These are phyloP conservation scores for Rapana venosa DNA, from an alignment of 2,888 invertebrate species.

Conservation along the genomic window DNA sequence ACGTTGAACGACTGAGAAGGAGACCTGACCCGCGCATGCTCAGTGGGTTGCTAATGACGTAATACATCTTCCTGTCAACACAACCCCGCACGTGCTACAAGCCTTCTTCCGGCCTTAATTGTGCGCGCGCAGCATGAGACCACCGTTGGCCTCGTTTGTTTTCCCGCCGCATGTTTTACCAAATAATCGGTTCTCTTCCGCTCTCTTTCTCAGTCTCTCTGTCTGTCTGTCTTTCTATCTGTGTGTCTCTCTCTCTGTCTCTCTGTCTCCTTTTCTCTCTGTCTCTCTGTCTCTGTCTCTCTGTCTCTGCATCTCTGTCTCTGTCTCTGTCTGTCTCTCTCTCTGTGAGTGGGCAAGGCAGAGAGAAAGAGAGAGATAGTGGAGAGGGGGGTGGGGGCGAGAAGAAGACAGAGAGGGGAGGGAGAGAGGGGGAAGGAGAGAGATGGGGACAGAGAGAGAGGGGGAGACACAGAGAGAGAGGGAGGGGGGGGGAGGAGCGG, in stretches of 20 bases:
- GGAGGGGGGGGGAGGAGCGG: too few relatives aligned
- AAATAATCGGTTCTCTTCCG: not conserved
- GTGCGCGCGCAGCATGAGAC: slow-evolving; percentile 5
- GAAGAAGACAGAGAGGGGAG: too few relatives aligned
- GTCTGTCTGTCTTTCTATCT: not conserved
- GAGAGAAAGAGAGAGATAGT: too few relatives aligned
- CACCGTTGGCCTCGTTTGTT: slow-evolving; percentile 16
- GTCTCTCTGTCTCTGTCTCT: not conserved
- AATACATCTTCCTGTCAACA: slow-evolving; percentile 36
- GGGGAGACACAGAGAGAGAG: too few relatives aligned
- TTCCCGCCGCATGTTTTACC: not conserved
- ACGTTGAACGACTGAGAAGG: not conserved
- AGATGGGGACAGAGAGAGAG: too few relatives aligned
- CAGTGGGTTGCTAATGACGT: slow-evolving; percentile 39
- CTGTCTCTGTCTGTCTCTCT: too few relatives aligned
- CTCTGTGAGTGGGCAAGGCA: too few relatives aligned
- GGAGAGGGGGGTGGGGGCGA: too few relatives aligned
- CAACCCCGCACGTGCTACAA: slow-evolving; percentile 48
- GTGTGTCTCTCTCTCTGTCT: not conserved
- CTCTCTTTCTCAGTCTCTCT: not conserved
- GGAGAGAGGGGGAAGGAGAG: too few relatives aligned
- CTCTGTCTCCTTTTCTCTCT: not conserved
- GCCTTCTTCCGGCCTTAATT: slow-evolving; percentile 45
- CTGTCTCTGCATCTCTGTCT: not conserved
- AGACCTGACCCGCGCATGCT: not conserved